Base-by-base conservation (phyloP, 2,113 vertebrate genomes). In the Spizaetus ornatus region DNA sequence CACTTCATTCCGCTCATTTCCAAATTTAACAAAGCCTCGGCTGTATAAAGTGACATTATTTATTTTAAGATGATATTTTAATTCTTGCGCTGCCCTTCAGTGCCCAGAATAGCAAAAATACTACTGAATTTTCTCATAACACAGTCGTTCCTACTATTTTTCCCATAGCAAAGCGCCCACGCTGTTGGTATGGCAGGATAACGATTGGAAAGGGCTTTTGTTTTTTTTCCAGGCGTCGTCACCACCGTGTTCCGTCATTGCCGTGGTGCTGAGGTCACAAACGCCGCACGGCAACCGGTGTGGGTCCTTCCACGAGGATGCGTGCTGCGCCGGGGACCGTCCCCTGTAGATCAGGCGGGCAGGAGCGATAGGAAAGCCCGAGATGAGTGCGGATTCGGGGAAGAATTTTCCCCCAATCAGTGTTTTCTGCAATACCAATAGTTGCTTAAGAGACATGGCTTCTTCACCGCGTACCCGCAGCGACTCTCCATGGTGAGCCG, bases 331-430 rank as follows among this genome's bases (percentile, higher is more conserved):
- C 11, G 55, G 31, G 27, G 62, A 40, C 34, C 20, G 9, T 20
- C 20, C 96, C 92, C 73, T 95, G 13, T 53, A 86, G 92, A 77
- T 63, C 26, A 76, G 88, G 82, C 94, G 48, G 79, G 78, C 94
- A 91, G 93, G 93, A 95, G 92, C 93, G 4, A 86, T 82, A 93
- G 96, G 91, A 96, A 97, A 92, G 61, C 90, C 88, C 2, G 45
- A 90, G 83, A 62, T 78, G 82, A 91, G 83, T 82, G 53, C 47
- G 63, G 85, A 93, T 85, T 93, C 70, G 83, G 86, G 90, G 66
- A 58, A 70, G 76, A 86, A 82, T 61, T 95, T 88, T 94, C 69
- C 74, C 87, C 88, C 55, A 21, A 2, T 62, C 65, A 9, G 47
- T 69, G 27, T 87, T 73, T 92, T 89, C 91, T 79, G 79, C 90